These are phyloP conservation scores for Ornithoptera alexandrae DNA, from an alignment of 2,888 invertebrate genomes.

Conservation along the genomic window DNA sequence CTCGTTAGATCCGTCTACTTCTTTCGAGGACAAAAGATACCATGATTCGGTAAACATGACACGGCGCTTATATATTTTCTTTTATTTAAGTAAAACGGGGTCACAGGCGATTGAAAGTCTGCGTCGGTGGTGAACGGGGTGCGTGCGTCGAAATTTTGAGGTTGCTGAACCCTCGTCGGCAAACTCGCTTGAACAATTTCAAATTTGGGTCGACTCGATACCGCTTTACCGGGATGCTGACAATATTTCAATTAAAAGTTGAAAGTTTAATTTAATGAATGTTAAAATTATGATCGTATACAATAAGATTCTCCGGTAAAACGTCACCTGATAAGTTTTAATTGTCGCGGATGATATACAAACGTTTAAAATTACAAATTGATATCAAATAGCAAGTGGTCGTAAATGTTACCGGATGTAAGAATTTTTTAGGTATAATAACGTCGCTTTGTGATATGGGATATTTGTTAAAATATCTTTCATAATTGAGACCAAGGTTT, in stretches of 20 bases:
- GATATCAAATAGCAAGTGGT: too few species aligned
- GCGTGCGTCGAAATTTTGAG: slow-evolving; percentile 48
- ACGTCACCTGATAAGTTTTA: too few species aligned
- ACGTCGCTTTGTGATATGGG: too few species aligned
- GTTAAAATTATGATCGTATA: background rate
- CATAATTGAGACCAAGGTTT: background rate
- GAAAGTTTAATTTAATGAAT: background rate
- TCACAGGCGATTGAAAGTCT: slow-evolving; percentile 48
- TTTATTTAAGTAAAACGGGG: slow-evolving; percentile 57
- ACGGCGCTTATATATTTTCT: slow-evolving; percentile 38
- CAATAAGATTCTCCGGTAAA: too few species aligned
- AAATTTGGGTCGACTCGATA: slow-evolving; percentile 9
- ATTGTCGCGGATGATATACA: too few species aligned
- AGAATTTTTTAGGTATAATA: too few species aligned
- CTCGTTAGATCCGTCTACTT: slow-evolving; percentile 17
- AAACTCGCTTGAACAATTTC: slow-evolving; percentile 13
- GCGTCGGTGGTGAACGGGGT: slow-evolving; percentile 45
- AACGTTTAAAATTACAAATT: too few species aligned
- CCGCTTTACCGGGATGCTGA: slow-evolving; percentile 1
- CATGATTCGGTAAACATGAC: slow-evolving; percentile 26
- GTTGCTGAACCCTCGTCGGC: slow-evolving; percentile 44
- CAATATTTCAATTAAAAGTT: slow-evolving; percentile 1
- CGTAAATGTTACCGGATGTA: too few species aligned
- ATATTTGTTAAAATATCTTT: background rate
- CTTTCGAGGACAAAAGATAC: slow-evolving; percentile 17